Base-by-base conservation (phyloP, 2,888 invertebrate species). In the Hypena proboscidalis region DNA sequence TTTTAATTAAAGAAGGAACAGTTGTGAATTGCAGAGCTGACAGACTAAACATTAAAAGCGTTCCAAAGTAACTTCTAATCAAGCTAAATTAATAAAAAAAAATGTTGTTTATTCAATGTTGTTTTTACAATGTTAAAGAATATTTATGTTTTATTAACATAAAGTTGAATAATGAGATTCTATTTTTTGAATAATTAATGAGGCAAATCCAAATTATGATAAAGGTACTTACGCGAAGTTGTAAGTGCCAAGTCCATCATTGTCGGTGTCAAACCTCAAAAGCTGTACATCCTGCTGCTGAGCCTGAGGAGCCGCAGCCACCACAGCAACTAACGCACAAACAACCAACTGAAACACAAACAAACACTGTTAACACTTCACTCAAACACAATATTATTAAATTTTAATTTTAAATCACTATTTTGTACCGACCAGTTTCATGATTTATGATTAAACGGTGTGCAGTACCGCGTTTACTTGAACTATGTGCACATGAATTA, bases 271-370 rank as follows among this genome's bases (percentile, higher is more conserved):
- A 25, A 65, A 82, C 40, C 71, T 69, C 22, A 86, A 35, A 17
- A 89, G 64, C 52, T 85, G 79, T 1, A 82, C 77, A 34, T 80
- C 82, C 17, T 78, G 69, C 1, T 59, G 59, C 41, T 77, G 80
- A 1, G 41, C 29, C 26, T 8, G 9, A 3, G 88, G 83, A 6
- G 86, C 84, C 7, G 85, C 83, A 9, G 67, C 60, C 32, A 67
- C 82, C 7, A 73, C 67, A 22, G 85, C 85, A 46, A 90, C 69
- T 47, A 90, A 67, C 47, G 76, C 74, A 63, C 84, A 70, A 41
- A 86, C 69, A 68, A 92, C 82, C 72, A 93, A 74, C 86, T 88
- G 80, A 59, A 80, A 62, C 25, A 35, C 64, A 58, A 59, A 65
- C 64, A 36, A 42, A 49, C 64, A 59, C 44, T 48, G 22, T 63